These are phyloP conservation scores for Pogonocherus hispidulus DNA, from an alignment of 2,888 invertebrate genomes.

Conservation along the genomic window DNA sequence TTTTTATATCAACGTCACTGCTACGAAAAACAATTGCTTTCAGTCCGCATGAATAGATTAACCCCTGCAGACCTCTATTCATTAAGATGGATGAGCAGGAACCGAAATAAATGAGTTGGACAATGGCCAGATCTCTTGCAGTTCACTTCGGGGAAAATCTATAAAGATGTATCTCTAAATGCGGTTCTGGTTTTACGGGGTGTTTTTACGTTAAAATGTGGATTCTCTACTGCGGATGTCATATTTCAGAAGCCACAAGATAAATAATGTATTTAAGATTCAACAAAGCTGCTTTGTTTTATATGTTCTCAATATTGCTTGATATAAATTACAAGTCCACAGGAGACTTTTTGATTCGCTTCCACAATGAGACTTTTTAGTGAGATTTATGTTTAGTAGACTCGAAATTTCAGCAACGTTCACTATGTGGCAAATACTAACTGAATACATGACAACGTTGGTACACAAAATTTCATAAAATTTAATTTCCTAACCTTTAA, in stretches of 20 bases:
- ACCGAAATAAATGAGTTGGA: conserved; percentile 66
- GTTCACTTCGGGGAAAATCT: conserved; percentile 59
- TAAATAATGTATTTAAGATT: background rate
- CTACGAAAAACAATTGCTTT: background rate
- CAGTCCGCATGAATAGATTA: conserved; percentile 15
- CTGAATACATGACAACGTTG: too few relatives aligned
- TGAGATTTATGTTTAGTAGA: too few relatives aligned
- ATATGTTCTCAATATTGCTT: too few relatives aligned
- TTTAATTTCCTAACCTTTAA: too few relatives aligned
- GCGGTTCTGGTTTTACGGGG: conserved; percentile 43
- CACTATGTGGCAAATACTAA: too few relatives aligned
- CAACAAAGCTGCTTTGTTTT: background rate
- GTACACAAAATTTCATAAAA: too few relatives aligned
- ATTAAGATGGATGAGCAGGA: conserved; percentile 47
- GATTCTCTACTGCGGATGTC: background rate
- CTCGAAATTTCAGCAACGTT: too few relatives aligned
- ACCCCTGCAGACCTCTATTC: conserved; percentile 9
- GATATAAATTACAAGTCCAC: too few relatives aligned
- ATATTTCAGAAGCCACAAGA: background rate
- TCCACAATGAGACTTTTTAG: too few relatives aligned
- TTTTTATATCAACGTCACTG: background rate
- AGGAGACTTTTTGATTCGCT: too few relatives aligned
- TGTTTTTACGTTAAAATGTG: conserved; percentile 34
- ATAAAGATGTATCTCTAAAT: conserved; percentile 46
- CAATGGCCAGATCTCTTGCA: conserved; percentile 63